These are phyloP conservation scores for Noturus placidus DNA, from an alignment of 2,113 vertebrate genomes.

Conservation along the genomic window DNA sequence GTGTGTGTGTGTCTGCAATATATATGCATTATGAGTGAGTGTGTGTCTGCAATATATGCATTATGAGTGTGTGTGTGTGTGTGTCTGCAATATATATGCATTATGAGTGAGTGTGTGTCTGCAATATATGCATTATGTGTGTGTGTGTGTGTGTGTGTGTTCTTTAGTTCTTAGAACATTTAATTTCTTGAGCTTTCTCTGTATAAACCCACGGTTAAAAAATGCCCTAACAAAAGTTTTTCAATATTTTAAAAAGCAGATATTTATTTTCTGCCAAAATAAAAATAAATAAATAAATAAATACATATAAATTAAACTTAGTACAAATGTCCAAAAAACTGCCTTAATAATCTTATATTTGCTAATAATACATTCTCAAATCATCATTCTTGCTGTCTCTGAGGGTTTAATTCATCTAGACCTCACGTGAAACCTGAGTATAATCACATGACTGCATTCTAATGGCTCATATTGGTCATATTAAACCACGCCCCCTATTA, in stretches of 20 bases:
- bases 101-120: background rate
- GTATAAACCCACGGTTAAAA: background rate
- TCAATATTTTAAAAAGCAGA: background rate
- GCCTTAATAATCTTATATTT: background rate
- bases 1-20: background rate
- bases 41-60: no score
- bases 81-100: no score
- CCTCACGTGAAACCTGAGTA: slow-evolving; percentile 17
- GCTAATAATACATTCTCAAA: background rate
- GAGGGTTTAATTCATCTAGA: slow-evolving; percentile 14
- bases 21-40: background rate
- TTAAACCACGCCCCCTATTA: slow-evolving; percentile 28
- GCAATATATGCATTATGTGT: no score
- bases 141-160: slow-evolving; percentile 3
- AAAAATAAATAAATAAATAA: no score
- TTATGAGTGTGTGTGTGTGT: no score
- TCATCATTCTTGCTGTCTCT: background rate
- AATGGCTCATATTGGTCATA: slow-evolving; percentile 24
- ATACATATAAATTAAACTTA: background rate
- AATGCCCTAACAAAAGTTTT: background rate
- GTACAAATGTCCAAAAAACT: background rate
- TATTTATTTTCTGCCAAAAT: background rate
- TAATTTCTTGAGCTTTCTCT: background rate
- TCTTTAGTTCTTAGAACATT: background rate
- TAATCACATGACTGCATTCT: background rate